These are phyloP conservation scores for Dufourea novaeangliae DNA, from an alignment of 1,140 invertebrate genomes.

Conservation along the genomic window DNA sequence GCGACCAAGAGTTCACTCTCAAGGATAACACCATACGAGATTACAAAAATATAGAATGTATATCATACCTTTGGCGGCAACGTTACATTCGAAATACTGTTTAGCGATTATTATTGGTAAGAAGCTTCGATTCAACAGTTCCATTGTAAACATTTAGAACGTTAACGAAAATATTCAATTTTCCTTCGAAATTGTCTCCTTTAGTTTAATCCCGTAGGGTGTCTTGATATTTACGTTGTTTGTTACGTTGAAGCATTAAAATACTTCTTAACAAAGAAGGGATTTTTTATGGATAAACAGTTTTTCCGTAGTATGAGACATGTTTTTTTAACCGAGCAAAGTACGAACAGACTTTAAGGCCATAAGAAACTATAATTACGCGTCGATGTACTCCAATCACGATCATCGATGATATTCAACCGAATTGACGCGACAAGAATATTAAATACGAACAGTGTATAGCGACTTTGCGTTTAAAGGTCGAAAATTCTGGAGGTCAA, in stretches of 20 bases:
- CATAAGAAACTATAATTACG: background rate
- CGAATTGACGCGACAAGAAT: slow-evolving; percentile 32
- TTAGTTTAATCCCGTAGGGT: too few species aligned
- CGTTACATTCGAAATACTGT: background rate
- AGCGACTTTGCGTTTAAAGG: slow-evolving; percentile 39
- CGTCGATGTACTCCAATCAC: slow-evolving; percentile 8
- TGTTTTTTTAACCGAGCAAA: too few species aligned
- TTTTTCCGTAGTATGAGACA: too few species aligned
- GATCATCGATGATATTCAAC: slow-evolving; percentile 16
- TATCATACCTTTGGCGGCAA: background rate
- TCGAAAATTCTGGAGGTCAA: slow-evolving; percentile 23
- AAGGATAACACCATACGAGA: background rate
- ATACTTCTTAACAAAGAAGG: too few species aligned
- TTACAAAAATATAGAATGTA: background rate
- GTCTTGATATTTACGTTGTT: too few species aligned
- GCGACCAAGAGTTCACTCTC: background rate
- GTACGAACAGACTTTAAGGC: background rate
- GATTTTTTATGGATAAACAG: too few species aligned
- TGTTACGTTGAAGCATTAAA: too few species aligned
- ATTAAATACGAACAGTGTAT: slow-evolving; percentile 6
- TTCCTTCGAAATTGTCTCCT: too few species aligned
- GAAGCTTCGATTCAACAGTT: too few species aligned
- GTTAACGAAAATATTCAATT: too few species aligned
- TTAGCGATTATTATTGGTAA: too few species aligned
- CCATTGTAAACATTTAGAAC: too few species aligned